Percentiles rank a stretch among this genome's conserved stretches.
phyloP scores from a whole-genome alignment of 2,113 vertebrate species.

The Prolemur simus region DNA sequence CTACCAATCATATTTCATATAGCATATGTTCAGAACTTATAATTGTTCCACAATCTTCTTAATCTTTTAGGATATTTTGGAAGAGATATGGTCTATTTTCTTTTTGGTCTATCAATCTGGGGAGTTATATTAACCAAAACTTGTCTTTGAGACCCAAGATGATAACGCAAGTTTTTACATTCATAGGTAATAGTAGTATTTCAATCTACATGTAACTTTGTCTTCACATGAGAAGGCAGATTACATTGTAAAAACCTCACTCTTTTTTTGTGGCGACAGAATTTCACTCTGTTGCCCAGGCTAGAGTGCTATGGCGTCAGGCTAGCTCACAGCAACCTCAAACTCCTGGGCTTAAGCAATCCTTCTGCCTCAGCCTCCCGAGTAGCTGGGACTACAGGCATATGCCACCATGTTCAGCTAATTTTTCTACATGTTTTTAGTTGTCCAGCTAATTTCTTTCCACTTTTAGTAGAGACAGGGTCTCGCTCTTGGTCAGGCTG shows the following conservation, averaged over 20 bases:
- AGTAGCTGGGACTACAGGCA: too few species aligned
- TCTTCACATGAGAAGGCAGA: background rate
- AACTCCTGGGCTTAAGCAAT: too few species aligned
- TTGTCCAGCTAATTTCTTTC: too few species aligned
- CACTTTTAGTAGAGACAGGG: too few species aligned
- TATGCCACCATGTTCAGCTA: too few species aligned
- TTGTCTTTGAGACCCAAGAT: background rate
- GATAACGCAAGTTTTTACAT: background rate
- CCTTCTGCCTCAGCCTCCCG: too few species aligned
- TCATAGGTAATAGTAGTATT: background rate
- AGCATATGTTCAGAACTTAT: background rate
- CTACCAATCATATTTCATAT: background rate
- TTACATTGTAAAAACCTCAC: background rate
- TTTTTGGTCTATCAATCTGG: background rate
- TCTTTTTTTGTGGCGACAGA: background rate
- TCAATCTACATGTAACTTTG: slow-evolving; percentile 24
- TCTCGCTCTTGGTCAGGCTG: too few species aligned
- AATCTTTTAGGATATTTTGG: background rate
- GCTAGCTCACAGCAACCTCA: too few species aligned
- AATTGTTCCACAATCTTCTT: background rate
- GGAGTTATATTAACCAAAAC: background rate
- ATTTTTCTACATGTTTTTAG: too few species aligned
- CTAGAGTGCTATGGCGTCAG: too few species aligned
- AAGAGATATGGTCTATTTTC: background rate
- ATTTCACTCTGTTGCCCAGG: too few species aligned